These are phyloP conservation scores for Sylvilagus floridanus DNA, from an alignment of 2,797 vertebrate species.

Conservation along the genomic window DNA sequence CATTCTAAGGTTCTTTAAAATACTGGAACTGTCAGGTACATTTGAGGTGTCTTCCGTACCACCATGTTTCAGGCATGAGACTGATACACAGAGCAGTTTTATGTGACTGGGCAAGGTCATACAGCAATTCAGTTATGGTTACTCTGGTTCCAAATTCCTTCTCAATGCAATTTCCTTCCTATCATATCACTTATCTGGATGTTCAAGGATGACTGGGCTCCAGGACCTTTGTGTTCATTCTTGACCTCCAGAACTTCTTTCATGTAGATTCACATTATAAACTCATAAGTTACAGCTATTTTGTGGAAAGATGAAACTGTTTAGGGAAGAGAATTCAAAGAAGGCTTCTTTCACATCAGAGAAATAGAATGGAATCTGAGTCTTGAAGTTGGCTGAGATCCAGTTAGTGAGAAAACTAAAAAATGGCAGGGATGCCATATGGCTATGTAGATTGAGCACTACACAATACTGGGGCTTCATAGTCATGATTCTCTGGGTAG, in stretches of 20 bases:
- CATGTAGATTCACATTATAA: not conserved
- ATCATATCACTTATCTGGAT: not conserved
- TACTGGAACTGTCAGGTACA: no score
- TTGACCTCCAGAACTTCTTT: constrained; percentile 32
- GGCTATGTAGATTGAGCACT: not conserved
- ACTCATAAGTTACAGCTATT: not conserved
- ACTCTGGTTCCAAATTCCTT: not conserved
- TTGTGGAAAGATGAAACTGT: not conserved
- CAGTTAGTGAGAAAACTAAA: not conserved
- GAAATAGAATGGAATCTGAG: not conserved
- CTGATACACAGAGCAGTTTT: not conserved
- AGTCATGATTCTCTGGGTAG: not conserved
- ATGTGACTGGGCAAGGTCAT: not conserved
- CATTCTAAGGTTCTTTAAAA: not conserved
- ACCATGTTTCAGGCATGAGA: not conserved
- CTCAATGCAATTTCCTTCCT: not conserved
- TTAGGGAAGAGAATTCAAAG: constrained; percentile 16
- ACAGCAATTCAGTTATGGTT: not conserved
- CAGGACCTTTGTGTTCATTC: not conserved
- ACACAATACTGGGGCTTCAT: not conserved
- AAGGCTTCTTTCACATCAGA: not conserved
- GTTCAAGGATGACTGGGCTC: not conserved
- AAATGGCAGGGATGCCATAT: not conserved
- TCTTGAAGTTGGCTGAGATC: not conserved
- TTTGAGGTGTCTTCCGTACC: not conserved